Evolutionary conservation across 37 sponge, comb jelly and placozoan genomes (phyloP), one percentile per base, ranked within the genome.

Genomic region (Hormiphora californensis): DNA sequence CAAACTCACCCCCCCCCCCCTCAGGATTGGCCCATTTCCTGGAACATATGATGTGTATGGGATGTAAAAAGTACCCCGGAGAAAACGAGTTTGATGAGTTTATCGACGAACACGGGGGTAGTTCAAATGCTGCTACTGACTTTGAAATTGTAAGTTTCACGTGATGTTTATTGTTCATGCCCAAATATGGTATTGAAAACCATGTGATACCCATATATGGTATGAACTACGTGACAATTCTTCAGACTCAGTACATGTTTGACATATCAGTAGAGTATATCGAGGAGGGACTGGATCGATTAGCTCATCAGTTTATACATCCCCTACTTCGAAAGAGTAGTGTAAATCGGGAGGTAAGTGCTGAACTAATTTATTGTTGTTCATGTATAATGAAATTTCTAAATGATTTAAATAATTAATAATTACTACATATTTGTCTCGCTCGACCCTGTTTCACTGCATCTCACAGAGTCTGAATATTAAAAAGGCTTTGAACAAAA

Each of bases 1-100:
- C 15, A 9, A 49, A 17, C 12, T 9, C 9, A 49, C 9, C 53
- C 53, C 15, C 9, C 17, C 35, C 68, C 19, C 68, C 25, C 17
- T 1, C 36, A 73, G 81, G 81, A 19, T 41, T 73, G 25, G 81
- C 81, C 9, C 81, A 73, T 40, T 41, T 73, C 5, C 44, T 73
- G 1, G 81, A 73, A 40, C 81, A 73, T 28, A 73, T 73, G 81
- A 4, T 73, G 9, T 73, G 40, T 33, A 73, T 73, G 81, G 81
- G 81, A 15, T 73, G 81, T 41, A 41, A 73, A 46, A 73, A 73
- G 46, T 73, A 73, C 23, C 81, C 81, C 17, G 35, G 25, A 23
- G 81, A 73, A 40, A 73, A 73, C 35, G 81, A 73, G 3, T 73
- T 43, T 41, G 81, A 73, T 73, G 9, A 73, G 32, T 73, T 40